Base-by-base conservation (phyloP, 2,888 invertebrate species). In the Pyrrhosoma nymphula region DNA sequence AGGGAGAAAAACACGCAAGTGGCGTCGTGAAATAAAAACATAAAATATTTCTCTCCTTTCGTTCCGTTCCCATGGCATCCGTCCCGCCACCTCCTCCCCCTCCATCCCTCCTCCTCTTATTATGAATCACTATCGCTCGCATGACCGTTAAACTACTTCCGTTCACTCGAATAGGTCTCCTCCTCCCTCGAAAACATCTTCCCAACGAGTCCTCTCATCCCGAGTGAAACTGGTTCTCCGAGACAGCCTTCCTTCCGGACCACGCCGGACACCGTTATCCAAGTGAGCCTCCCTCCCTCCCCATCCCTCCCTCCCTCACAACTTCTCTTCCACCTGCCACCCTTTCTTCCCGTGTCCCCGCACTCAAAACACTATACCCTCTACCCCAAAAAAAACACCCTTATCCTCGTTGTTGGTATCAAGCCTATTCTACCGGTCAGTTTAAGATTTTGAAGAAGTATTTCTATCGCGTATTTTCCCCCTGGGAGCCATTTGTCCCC, bases 91-190 rank as follows among this genome's bases (percentile, higher is more conserved):
- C 60, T 26, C 20, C 3, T 20, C n/a, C n/a, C 63, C 91, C 56
- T 18, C 30, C 18, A 56, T 60, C 30, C 56, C 35, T 30, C 56
- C 30, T 3, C 18, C 56, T 20, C 60, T 14, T 23, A 14, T 93
- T 63, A 93, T 93, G 93, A 93, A 63, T 93, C 93, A 93, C 93
- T 93, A 82, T 82, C 93, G 18, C 63, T 69, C 93, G 63, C 47
- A 47, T 69, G 93, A 93, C 93, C 93, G 93, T 93, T 93, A 75
- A 69, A 39, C 93, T 69, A 93, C 93, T 93, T 93, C 93, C 93
- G 93, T 82, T 35, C 93, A 56, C 91, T 39, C 91, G 23, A 91
- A 2, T 2, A 47, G 47, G 63, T 12, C 60, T 20, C 20, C 60
- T 20, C 20, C 60, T 2, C 20, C 60, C 23, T 93, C 69, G 39